Evolutionary conservation across 2,113 vertebrate genomes (phyloP).

Genomic region (Macaca fascicularis): T2T-MFA8v1.1 NC_088380.1:17222501-17223000

Average conservation of each 20-base stretch:
- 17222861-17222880: background rate
- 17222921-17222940: background rate
- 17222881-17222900: background rate
- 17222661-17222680: background rate
- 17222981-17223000: background rate
- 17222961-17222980: too few species aligned
- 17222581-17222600: background rate
- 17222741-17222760: background rate
- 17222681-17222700: background rate
- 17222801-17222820: background rate
- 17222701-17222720: too few species aligned
- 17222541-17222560: background rate
- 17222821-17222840: background rate
- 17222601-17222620: background rate
- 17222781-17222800: background rate
- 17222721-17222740: background rate
- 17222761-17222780: background rate
- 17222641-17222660: background rate
- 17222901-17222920: background rate
- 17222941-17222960: too few species aligned
- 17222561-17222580: background rate
- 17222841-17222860: background rate
- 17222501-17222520: background rate
- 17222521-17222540: background rate
- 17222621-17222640: rapidly evolving